A percentile compares a stretch with the other conserved stretches of the same genome.
These are phyloP conservation scores for Pelecanoides urinatrix DNA, from an alignment of 2,113 vertebrate genomes.

Conservation along the genomic window DNA sequence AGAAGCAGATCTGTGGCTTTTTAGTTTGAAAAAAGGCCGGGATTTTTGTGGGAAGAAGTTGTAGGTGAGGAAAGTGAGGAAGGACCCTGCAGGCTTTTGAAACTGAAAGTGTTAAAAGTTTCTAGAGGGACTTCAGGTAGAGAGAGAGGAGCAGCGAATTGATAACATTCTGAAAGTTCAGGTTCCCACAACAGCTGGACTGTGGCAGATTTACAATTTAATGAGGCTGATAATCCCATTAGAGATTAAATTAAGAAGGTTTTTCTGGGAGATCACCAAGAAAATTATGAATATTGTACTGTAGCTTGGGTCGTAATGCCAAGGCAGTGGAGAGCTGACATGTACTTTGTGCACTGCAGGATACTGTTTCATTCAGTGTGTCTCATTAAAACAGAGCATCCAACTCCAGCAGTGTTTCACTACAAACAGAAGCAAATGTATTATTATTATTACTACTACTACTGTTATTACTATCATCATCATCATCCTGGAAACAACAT, in stretches of 20 bases:
- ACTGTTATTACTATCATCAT: background rate
- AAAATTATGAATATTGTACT: constrained; percentile 9
- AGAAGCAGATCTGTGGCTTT: background rate
- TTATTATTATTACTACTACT: background rate
- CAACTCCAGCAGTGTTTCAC: background rate
- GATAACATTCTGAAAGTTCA: constrained; percentile 7
- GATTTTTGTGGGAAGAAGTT: background rate
- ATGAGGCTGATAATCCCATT: constrained; percentile 52
- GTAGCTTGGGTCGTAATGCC: background rate
- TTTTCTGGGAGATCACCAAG: constrained; percentile 35
- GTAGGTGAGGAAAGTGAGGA: background rate
- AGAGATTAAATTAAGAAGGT: constrained; percentile 59
- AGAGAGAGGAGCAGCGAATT: background rate
- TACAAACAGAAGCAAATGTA: constrained; percentile 34
- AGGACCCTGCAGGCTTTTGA: background rate
- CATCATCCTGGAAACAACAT: constrained; percentile 1
- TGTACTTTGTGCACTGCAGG: constrained; percentile 15
- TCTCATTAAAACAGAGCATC: constrained; percentile 45
- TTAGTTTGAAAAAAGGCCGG: background rate
- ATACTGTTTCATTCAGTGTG: constrained; percentile 5
- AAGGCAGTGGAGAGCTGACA: background rate
- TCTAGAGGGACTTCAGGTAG: background rate
- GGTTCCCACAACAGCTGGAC: constrained; percentile 50
- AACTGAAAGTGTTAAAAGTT: background rate
- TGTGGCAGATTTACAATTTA: constrained; percentile 26